These are phyloP conservation scores for Saccostrea echinata DNA, from an alignment of 1,140 invertebrate species.

Conservation along the genomic window DNA sequence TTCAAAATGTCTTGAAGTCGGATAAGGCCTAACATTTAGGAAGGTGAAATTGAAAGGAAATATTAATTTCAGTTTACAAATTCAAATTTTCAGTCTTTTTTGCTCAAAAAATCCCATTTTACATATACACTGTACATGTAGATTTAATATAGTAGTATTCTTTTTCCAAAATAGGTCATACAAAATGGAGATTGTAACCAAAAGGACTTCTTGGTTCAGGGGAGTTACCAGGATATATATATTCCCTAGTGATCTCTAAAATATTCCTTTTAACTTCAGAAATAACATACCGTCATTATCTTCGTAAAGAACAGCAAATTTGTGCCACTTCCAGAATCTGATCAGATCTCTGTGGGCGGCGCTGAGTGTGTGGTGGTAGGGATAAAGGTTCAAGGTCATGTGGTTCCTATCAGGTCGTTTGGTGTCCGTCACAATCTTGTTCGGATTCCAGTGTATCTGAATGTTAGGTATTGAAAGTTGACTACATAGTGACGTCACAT, in stretches of 20 bases:
- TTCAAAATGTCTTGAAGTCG: conserved; percentile 95
- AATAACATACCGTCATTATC: conserved; percentile 88
- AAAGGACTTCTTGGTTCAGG: too few species aligned
- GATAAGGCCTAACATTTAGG: conserved; percentile 86
- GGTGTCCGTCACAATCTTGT: conserved; percentile 31
- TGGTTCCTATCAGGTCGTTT: conserved; percentile 78
- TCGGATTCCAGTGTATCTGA: conserved; percentile 89
- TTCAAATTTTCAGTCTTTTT: too few species aligned
- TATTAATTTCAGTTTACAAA: too few species aligned
- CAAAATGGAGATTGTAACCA: too few species aligned
- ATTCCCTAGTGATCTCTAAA: too few species aligned
- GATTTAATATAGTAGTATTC: too few species aligned
- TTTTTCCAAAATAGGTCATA: too few species aligned
- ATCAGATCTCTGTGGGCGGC: conserved; percentile 94
- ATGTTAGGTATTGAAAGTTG: conserved; percentile 96
- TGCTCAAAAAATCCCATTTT: too few species aligned
- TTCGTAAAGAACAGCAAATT: conserved; percentile 97
- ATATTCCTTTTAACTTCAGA: not conserved
- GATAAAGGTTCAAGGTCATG: conserved; percentile 95
- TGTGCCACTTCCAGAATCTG: conserved; percentile 93
- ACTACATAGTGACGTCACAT: conserved; percentile 96
- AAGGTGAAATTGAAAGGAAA: too few species aligned
- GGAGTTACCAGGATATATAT: too few species aligned
- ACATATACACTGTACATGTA: too few species aligned
- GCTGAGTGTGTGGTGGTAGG: conserved; percentile 92